phyloP scores from a whole-genome alignment of 2,113 vertebrate species.

The Poecile atricapillus region DNA sequence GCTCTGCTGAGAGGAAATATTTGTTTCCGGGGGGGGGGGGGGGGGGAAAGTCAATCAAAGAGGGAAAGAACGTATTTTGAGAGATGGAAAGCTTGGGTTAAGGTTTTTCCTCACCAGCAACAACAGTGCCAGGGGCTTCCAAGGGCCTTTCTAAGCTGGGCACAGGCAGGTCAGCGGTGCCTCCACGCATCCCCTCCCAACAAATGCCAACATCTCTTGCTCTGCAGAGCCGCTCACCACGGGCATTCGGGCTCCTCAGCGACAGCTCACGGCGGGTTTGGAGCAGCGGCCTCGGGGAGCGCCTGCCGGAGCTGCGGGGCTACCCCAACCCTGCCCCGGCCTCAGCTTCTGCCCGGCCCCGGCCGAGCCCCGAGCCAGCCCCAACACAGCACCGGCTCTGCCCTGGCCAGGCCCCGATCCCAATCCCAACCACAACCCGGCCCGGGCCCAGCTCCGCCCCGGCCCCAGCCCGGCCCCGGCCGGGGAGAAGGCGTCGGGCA shows the following conservation, averaged over 20 bases:
- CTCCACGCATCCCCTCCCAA: background rate
- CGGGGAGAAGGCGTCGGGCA: background rate
- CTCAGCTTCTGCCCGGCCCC: too few relatives aligned
- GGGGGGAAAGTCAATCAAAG: background rate
- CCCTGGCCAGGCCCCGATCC: too few relatives aligned
- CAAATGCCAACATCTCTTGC: fast-evolving
- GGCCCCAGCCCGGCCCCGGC: too few relatives aligned
- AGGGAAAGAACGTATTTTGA: background rate
- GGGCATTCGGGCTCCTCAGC: fast-evolving
- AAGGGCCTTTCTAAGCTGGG: background rate
- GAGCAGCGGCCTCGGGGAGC: background rate
- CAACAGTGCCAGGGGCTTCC: fast-evolving
- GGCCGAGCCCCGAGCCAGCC: too few relatives aligned
- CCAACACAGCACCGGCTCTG: background rate
- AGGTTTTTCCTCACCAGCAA: background rate
- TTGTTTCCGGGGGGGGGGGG: background rate
- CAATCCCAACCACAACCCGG: too few relatives aligned
- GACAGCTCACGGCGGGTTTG: fast-evolving
- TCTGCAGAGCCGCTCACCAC: fast-evolving
- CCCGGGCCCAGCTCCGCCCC: background rate
- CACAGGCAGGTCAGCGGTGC: background rate
- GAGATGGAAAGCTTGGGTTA: background rate
- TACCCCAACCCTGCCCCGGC: background rate
- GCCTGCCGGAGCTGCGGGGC: background rate
- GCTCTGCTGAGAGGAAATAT: background rate